These are phyloP conservation scores for Hemiscyllium ocellatum DNA, from an alignment of 2,113 vertebrate genomes.

Conservation along the genomic window DNA sequence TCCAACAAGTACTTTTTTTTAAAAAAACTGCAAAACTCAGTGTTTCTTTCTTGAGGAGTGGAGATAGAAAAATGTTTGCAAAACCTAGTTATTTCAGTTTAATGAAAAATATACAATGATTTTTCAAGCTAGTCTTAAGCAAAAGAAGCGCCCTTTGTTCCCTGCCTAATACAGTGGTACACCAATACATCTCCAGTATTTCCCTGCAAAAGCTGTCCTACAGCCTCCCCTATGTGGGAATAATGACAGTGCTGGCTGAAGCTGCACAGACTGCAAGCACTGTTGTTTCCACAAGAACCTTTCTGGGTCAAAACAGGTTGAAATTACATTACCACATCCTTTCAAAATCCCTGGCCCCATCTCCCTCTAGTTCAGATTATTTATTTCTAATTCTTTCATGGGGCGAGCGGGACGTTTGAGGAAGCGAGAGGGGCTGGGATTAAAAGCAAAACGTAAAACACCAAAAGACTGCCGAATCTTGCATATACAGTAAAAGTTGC, in stretches of 20 bases:
- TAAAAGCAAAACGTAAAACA: background rate
- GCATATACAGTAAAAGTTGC: background rate
- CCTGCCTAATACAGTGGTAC: background rate
- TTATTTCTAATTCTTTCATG: background rate
- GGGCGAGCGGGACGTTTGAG: background rate
- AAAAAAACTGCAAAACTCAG: background rate
- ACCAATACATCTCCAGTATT: constrained; percentile 8
- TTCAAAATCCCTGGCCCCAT: background rate
- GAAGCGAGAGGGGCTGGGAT: background rate
- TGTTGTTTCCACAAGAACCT: background rate
- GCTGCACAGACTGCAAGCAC: background rate
- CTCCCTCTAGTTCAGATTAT: background rate
- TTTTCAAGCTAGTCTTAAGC: background rate
- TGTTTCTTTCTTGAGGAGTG: background rate
- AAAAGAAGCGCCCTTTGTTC: constrained; percentile 12
- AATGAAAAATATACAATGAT: background rate
- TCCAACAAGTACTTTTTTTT: background rate
- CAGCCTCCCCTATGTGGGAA: constrained; percentile 35
- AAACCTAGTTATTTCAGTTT: background rate
- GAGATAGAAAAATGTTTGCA: background rate
- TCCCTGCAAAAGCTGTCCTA: constrained; percentile 30
- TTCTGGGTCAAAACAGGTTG: background rate
- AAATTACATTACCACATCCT: background rate
- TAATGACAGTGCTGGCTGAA: constrained; percentile 1
- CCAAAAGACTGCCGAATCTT: background rate